Conservation (phyloP, 2,797 vertebrate genomes). For the Brachymystax lenok region DNA sequence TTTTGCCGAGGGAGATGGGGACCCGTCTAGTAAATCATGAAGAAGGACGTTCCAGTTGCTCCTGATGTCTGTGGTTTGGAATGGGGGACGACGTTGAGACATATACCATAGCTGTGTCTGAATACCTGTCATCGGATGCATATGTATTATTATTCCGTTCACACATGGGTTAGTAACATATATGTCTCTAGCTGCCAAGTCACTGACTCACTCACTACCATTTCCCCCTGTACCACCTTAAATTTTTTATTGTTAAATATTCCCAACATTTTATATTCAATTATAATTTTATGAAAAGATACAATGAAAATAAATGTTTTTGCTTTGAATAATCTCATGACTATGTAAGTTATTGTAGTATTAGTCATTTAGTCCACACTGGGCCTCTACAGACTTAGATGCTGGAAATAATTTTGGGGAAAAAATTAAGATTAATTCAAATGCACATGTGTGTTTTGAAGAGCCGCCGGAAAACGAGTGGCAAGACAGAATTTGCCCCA, state of each 20-base stretch:
- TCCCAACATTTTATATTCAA: slow-evolving; percentile 13
- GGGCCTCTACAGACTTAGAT: slow-evolving; percentile 18
- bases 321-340: too few relatives aligned
- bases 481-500: too few relatives aligned
- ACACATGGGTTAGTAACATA: slow-evolving; percentile 34
- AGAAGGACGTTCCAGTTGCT: slow-evolving; percentile 63
- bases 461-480: too few relatives aligned
- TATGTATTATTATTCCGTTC: slow-evolving; percentile 59
- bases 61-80: slow-evolving; percentile 40
- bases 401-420: slow-evolving; percentile 18
- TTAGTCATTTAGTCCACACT: slow-evolving; percentile 11
- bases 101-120: slow-evolving; percentile 56
- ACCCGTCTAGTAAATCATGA: slow-evolving; percentile 63
- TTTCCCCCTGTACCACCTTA: slow-evolving; percentile 15
- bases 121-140: slow-evolving; percentile 48
- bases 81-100: slow-evolving; percentile 52
- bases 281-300: too few relatives aligned
- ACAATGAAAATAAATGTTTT: too few relatives aligned
- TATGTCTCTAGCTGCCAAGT: neutral
- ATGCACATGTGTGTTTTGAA: slow-evolving; percentile 49
- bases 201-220: slow-evolving; percentile 3
- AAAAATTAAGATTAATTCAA: slow-evolving; percentile 7
- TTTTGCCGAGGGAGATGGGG: slow-evolving; percentile 48
- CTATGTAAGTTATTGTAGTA: too few relatives aligned
- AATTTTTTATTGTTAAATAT: neutral